Evolutionary conservation across 1,140 invertebrate genomes (phyloP), one percentile per base, ranked within the genome.

Genomic region (Zophobas atratus): DNA sequence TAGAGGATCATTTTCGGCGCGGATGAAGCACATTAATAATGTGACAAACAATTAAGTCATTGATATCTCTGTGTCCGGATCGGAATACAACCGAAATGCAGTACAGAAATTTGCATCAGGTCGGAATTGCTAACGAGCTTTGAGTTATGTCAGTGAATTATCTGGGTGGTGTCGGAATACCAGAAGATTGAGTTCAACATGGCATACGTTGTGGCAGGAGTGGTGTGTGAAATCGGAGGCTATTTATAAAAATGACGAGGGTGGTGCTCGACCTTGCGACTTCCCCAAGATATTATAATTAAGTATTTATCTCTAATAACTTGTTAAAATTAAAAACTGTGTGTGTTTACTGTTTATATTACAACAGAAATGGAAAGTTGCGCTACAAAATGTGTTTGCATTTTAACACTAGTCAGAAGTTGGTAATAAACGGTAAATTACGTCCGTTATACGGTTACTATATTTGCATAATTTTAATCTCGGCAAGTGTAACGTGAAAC

Each of bases 401-500:
- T 20, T 20, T 20, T 20, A 20, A 20, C 20, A 20, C 20, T 20
- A 20, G 20, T 20, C 60, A 67, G n/a, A 41, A 2, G 49, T 51
- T 20, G 49, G 49, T 20, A 51, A 51, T 51, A 51, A 51, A 51
- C 43, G 60, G 36, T 63, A 6, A 20, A 38, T 43, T 43, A 63
- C 39, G 57, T 63, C 39, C 57, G 39, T 38, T 63, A 38, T 63
- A 63, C 57, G 36, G 57, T 63, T 63, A 63, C 57, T 34, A 34
- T 39, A 63, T 63, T 63, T 63, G 57, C 57, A 63, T 63, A 63
- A 63, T 67, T 67, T 67, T 67, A 67, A 67, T 67, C 60, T 67
- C 39, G 8, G 38, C 60, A 51, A 51, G 49, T 51, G 49, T 51
- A 20, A 51, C 49, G 49, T 51, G n/a, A 32, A 67, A 67, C 60